Base-by-base conservation (phyloP, 2,888 invertebrate species). In the Helicoverpa assulta region DNA sequence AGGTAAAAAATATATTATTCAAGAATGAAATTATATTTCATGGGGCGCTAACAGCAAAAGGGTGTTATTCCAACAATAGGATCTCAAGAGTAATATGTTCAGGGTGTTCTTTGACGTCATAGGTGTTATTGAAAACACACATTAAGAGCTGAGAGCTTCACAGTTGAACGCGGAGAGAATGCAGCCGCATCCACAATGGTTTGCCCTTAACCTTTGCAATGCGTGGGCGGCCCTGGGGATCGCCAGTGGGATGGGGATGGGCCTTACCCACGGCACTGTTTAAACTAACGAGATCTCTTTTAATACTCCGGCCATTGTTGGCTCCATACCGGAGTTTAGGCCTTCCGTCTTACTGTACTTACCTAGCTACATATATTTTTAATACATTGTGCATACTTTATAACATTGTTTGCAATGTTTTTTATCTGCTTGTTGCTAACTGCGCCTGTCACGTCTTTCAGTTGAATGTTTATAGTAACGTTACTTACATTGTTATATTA, bases 201-300 rank as follows among this genome's bases (percentile, higher is more conserved):
- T 90, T 86, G 88, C 86, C 91, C 91, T 92, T 92, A 91, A 92
- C 92, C 92, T 92, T 92, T 91, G 80, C 82, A 85, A 80, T 79
- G 86, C 83, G 90, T 90, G 85, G 89, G 89, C 76, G 85, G 80
- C 66, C 65, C 67, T 66, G 66, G 67, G 77, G 51, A 61, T 19
- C n/a, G 76, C 56, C 59, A 73, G 64, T 57, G 61, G 82, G 76
- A 62, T 76, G 73, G 77, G 65, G 74, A 37, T 66, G 72, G 76
- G 65, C 60, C 80, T 73, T 81, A 88, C 90, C 88, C 81, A 85
- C 86, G 88, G 88, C 90, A 78, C 81, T 88, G 86, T 89, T 90
- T 87, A 85, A 80, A 88, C 89, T 91, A 92, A 92, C 92, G 91
- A 92, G 92, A 90, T 91, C 89, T 86, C 89, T 88, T 88, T 91